Conservation (phyloP, 2,113 vertebrate species). For the Sterna hirundo region DNA sequence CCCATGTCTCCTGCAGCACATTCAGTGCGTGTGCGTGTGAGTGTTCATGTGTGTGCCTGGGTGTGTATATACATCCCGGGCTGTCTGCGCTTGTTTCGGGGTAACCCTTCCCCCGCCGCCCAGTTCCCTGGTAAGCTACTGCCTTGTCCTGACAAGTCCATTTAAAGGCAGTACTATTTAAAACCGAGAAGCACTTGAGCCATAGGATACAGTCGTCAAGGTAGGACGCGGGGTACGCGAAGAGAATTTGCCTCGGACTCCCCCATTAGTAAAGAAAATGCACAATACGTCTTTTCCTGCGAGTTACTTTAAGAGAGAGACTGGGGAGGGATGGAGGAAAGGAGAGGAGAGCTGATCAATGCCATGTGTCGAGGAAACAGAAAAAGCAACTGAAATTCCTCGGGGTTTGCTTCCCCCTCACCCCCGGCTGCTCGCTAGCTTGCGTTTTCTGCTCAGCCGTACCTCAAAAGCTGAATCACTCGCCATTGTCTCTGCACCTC, state of each 20-base stretch:
- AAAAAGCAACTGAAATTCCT: conserved; percentile 9
- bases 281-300: background rate
- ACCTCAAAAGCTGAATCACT: conserved; percentile 57
- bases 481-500: background rate
- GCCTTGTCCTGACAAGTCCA: conserved; percentile 52
- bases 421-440: background rate
- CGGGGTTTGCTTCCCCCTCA: background rate
- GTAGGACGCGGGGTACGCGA: background rate
- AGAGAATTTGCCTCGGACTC: background rate
- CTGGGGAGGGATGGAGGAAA: background rate
- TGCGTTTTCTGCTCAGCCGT: background rate
- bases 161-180: background rate
- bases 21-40: background rate
- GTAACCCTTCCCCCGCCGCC: background rate
- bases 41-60: no score
- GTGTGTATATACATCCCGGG: background rate
- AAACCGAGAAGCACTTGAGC: background rate
- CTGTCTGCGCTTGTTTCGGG: background rate
- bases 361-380: background rate
- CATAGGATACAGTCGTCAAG: background rate
- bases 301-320: background rate
- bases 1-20: background rate
- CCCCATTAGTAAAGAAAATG: background rate
- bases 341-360: background rate
- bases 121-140: background rate